A percentile compares a stretch with the other conserved stretches of the same genome.
Conservation (phyloP, 2,888 invertebrate genomes). For the Rhorus exstirpatorius region DNA sequence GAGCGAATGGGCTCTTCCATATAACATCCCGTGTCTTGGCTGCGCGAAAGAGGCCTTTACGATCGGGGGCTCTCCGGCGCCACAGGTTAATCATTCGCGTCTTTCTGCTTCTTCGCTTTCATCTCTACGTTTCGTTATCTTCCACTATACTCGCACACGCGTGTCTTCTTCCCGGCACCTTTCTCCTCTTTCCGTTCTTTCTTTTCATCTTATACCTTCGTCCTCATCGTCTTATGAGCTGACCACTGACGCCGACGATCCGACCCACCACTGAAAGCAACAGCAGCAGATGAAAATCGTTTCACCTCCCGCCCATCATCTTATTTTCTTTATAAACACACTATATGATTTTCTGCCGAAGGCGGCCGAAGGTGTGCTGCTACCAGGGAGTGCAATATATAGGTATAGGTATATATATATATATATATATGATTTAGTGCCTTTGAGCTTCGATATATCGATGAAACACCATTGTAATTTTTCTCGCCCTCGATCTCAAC, state of each 20-base stretch:
- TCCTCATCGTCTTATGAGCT: constrained; percentile 42
- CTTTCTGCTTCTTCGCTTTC: constrained; percentile 70
- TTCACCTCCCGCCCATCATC: constrained; percentile 60
- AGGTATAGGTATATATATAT: constrained; percentile 5
- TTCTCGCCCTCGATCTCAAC: constrained; percentile 51
- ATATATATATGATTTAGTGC: constrained; percentile 46
- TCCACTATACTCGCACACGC: constrained; percentile 52
- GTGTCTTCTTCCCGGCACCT: constrained; percentile 50
- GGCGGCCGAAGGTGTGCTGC: constrained; percentile 49
- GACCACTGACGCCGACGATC: constrained; percentile 49
- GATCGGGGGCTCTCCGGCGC: constrained; percentile 79
- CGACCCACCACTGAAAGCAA: constrained; percentile 22
- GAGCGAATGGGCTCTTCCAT: constrained; percentile 55
- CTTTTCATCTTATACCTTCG: constrained; percentile 11
- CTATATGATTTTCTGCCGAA: no score
- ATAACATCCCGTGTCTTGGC: constrained; percentile 68
- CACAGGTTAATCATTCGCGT: constrained; percentile 80
- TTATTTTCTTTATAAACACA: constrained; percentile 59
- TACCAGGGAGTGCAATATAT: constrained; percentile 37
- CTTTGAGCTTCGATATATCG: constrained; percentile 48
- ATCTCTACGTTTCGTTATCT: constrained; percentile 45
- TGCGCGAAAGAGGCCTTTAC: constrained; percentile 74
- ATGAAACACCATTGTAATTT: constrained; percentile 60
- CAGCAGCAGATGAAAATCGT: constrained; percentile 50
- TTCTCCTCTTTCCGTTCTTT: constrained; percentile 47